A percentile compares a stretch with the other conserved stretches of the same genome.
phyloP scores from a whole-genome alignment of 1,140 invertebrate species.

The Drosophila cardini region DNA sequence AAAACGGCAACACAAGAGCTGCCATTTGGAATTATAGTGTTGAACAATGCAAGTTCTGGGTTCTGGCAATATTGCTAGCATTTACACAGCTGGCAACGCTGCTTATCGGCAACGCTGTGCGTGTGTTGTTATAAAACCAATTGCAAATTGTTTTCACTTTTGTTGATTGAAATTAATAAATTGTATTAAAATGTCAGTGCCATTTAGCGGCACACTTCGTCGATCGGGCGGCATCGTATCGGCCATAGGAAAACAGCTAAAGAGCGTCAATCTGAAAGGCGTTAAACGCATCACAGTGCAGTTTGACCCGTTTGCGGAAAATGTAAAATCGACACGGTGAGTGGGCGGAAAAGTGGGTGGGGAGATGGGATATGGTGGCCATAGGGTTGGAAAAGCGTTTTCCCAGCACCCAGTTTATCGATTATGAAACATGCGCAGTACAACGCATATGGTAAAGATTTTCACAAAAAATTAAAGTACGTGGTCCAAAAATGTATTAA shows the following conservation, averaged over 20 bases:
- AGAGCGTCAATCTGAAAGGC: conserved; percentile 90
- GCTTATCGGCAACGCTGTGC: conserved; percentile 20
- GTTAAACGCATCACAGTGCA: conserved; percentile 90
- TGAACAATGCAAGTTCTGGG: conserved; percentile 4
- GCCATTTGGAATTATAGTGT: conserved; percentile 27
- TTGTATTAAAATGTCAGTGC: conserved; percentile 87
- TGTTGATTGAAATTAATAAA: conserved; percentile 9
- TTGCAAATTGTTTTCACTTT: conserved; percentile 27
- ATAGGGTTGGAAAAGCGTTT: conserved; percentile 73
- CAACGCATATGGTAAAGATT: conserved; percentile 57
- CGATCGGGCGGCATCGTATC: conserved; percentile 88
- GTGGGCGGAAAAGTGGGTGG: conserved; percentile 34
- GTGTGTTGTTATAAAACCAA: conserved; percentile 56
- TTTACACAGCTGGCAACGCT: conserved; percentile 14
- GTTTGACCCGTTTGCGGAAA: conserved; percentile 93
- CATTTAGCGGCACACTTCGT: conserved; percentile 87
- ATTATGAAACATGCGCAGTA: conserved; percentile 75
- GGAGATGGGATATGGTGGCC: not conserved
- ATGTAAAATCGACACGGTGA: conserved; percentile 90
- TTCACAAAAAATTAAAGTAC: conserved; percentile 63
- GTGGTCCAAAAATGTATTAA: conserved; percentile 42
- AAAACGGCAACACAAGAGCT: conserved; percentile 30
- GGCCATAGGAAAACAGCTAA: conserved; percentile 89
- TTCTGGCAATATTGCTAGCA: not conserved
- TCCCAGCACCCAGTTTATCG: conserved; percentile 62